phyloP scores from a whole-genome alignment of 2,797 vertebrate species.

The Anableps anableps region DNA sequence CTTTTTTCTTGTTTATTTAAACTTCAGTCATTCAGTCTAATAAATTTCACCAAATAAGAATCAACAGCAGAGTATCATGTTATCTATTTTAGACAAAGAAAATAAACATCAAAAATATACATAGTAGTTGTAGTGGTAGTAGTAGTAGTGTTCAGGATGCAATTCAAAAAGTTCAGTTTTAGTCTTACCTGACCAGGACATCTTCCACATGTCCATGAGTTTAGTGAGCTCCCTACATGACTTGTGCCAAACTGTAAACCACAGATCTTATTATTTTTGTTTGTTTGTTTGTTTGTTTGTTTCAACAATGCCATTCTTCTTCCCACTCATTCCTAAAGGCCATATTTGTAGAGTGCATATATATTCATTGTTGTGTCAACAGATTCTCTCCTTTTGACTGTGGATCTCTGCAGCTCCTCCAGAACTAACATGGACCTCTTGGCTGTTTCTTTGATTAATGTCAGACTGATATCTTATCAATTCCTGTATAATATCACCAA shows the following conservation, averaged over 20 bases:
- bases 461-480: not conserved
- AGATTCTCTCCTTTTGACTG: not conserved
- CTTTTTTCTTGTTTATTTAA: too few relatives aligned
- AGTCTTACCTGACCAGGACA: not conserved
- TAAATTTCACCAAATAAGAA: too few relatives aligned
- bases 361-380: not conserved
- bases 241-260: not conserved
- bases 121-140: too few relatives aligned
- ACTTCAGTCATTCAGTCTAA: too few relatives aligned
- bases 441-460: not conserved
- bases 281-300: not conserved
- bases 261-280: not conserved
- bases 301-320: not conserved
- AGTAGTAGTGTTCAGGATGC: too few relatives aligned
- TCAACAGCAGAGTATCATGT: too few relatives aligned
- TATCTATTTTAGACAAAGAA: too few relatives aligned
- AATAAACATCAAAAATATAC: too few relatives aligned
- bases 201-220: too few relatives aligned
- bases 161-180: not conserved
- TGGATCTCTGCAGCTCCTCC: too few relatives aligned
- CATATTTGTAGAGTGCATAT: not conserved
- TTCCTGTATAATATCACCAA: not conserved
- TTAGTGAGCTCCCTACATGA: not conserved
- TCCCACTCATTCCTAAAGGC: not conserved
- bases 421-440: too few relatives aligned